These are phyloP conservation scores for Cinclus mexicanus DNA, from an alignment of 2,113 vertebrate genomes.

Conservation along the genomic window DNA sequence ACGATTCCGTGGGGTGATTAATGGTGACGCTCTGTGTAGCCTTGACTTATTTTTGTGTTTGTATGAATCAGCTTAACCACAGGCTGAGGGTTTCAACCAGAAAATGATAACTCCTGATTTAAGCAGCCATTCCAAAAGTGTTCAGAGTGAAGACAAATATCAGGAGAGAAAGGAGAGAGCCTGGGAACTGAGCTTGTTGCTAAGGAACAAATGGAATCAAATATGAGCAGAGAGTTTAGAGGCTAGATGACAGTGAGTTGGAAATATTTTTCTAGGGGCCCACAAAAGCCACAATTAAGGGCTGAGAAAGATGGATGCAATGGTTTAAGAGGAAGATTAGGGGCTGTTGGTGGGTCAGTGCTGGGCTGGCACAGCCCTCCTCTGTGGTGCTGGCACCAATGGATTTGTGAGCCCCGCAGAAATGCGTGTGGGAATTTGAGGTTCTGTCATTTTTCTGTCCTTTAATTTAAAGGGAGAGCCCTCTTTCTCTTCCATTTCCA, in stretches of 20 bases:
- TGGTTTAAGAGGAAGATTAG: background rate
- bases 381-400: background rate
- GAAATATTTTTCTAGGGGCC: slow-evolving; percentile 24
- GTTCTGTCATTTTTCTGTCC: background rate
- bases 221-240: background rate
- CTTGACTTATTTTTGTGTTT: background rate
- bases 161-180: background rate
- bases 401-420: background rate
- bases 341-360: background rate
- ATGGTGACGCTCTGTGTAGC: background rate
- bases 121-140: background rate
- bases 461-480: background rate
- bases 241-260: background rate
- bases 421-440: background rate
- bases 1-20: background rate
- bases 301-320: background rate
- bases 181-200: slow-evolving; percentile 37
- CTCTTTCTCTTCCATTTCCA: background rate
- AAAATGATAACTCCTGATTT: background rate
- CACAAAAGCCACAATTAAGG: background rate
- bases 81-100: background rate
- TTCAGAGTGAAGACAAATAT: background rate
- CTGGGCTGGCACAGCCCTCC: background rate
- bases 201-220: background rate
- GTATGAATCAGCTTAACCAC: background rate